Conservation (phyloP, 1,140 invertebrate species). For the Dreissena rostriformis region DNA sequence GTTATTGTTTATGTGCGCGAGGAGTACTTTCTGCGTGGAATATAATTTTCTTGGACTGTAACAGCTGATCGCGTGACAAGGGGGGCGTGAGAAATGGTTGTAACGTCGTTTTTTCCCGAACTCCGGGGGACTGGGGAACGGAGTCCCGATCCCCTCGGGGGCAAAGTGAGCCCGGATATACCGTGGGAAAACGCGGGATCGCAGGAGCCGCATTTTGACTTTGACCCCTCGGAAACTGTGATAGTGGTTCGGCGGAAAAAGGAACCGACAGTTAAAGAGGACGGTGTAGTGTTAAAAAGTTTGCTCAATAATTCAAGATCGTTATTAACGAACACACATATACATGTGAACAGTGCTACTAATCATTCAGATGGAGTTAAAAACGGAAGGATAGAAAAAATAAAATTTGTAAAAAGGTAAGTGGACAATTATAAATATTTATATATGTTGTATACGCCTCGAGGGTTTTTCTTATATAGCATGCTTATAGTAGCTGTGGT, state of each 20-base stretch:
- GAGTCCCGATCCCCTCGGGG: constrained; percentile 14
- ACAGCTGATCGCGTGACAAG: no score
- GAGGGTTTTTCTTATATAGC: no score
- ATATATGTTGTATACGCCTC: no score
- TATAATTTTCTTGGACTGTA: no score
- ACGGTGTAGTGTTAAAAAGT: constrained; percentile 54
- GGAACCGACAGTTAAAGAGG: constrained; percentile 29
- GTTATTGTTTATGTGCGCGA: no score
- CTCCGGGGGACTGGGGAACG: constrained; percentile 7
- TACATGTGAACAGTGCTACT: no score
- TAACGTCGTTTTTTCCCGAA: constrained; percentile 38
- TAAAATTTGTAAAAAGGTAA: constrained; percentile 49
- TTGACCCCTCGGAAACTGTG: constrained; percentile 53
- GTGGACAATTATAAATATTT: background rate
- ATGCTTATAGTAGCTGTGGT: no score
- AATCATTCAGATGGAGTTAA: constrained; percentile 1
- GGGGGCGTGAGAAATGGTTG: constrained; percentile 32
- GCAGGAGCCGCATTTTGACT: constrained; percentile 31
- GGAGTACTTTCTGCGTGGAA: no score
- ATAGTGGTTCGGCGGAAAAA: constrained; percentile 44
- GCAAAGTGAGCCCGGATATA: constrained; percentile 35
- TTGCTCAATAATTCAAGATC: constrained; percentile 52
- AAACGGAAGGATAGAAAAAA: constrained; percentile 51
- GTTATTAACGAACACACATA: constrained; percentile 15
- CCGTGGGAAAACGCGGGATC: constrained; percentile 29